Base-by-base conservation (phyloP, 2,113 vertebrate species). In the Phrynocephalus versicolor region DNA sequence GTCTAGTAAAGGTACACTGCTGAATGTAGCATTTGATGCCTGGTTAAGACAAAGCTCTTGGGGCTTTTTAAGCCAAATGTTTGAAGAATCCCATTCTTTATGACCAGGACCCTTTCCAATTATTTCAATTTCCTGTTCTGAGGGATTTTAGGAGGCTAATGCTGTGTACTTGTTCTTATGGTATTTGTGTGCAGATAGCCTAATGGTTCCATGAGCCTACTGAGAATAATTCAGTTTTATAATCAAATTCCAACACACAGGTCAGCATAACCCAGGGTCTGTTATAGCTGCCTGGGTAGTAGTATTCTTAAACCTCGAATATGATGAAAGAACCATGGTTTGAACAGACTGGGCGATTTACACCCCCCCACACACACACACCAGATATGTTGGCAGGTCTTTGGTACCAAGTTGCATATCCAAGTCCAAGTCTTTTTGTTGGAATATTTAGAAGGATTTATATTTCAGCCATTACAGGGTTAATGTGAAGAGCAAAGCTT, bases 191-290 rank as follows among this genome's bases (percentile, higher is more conserved):
- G 15, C 67, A 25, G 45, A n/a, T 70, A 72, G 21, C 64, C 62
- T 55, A 37, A 8, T 80, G 69, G 12, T 13, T 72, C 30, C 30
- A 75, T 23, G 57, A 35, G 8, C 45, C 79, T 60, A 45, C 51
- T 81, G 39, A 81, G 45, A 6, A 30, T 84, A 81, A 81, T 74
- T 55, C 71, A 76, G 39, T 73, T 76, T 88, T 62, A n/a, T 82
- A 85, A 45, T 84, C 84, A 76, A 88, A 27, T 72, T 62, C 30
- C 12, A 33, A 25, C 55, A 71, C 14, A 19, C 57, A 57, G 62
- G 55, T 64, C 78, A 85, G n/a, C 39, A 58, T 33, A 71, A 88
- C 15, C n/a, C 71, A 72, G 19, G 60, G 45, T 27, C 65, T 85
- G 16, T 77, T 78, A n/a, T 18, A 37, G n/a, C 37, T 71, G 25